Conservation (phyloP, 1,140 invertebrate species). For the Brevipalpus yothersi region DNA sequence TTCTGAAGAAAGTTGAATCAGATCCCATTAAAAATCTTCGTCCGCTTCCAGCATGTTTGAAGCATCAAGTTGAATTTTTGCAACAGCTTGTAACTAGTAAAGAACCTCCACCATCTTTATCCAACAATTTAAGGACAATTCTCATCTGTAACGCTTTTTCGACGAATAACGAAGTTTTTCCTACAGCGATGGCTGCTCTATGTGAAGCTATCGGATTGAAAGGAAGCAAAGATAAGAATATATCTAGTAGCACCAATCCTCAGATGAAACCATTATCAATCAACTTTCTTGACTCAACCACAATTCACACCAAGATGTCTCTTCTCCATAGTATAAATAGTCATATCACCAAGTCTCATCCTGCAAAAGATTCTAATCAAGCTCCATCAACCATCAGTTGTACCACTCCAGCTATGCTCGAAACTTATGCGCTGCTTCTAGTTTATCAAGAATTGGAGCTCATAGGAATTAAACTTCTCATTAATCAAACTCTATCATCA, state of each 20-base stretch:
- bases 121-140: slow-evolving; percentile 63
- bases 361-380: slow-evolving; percentile 1
- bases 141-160: slow-evolving; percentile 76
- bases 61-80: slow-evolving; percentile 38
- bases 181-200: slow-evolving; percentile 56
- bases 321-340: slow-evolving; percentile 11
- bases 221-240: slow-evolving; percentile 19
- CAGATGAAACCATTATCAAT: slow-evolving; percentile 44
- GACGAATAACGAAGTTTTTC: slow-evolving; percentile 25
- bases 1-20: slow-evolving; percentile 68
- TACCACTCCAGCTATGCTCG: slow-evolving; percentile 58
- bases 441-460: slow-evolving; percentile 94
- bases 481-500: slow-evolving; percentile 62
- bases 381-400: not conserved
- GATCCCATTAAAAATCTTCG: slow-evolving; percentile 44
- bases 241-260: slow-evolving; percentile 37
- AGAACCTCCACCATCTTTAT: slow-evolving; percentile 16
- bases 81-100: slow-evolving; percentile 31
- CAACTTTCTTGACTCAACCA: slow-evolving; percentile 75
- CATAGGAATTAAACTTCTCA: slow-evolving; percentile 83
- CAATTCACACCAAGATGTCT: slow-evolving; percentile 86
- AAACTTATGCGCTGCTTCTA: slow-evolving; percentile 73
- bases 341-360: not conserved
- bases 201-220: slow-evolving; percentile 62
- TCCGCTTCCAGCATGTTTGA: slow-evolving; percentile 52